Conservation (phyloP, 2,113 vertebrate genomes). For the Poeciliopsis prolifica region DNA sequence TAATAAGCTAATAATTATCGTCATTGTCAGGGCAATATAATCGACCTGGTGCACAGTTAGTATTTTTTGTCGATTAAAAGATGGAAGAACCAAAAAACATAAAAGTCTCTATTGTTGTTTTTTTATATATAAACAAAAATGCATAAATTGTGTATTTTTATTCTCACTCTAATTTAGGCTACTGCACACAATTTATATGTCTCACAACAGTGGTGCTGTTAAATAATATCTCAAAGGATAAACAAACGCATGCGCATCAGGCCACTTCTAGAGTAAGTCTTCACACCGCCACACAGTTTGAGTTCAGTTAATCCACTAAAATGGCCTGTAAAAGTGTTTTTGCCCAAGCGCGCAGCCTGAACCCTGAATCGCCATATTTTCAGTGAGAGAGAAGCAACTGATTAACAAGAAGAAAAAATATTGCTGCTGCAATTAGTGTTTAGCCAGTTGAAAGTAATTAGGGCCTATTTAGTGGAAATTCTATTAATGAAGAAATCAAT, state of each 20-base stretch:
- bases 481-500: conserved; percentile 84
- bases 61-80: too few relatives aligned
- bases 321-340: not conserved
- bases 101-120: too few relatives aligned
- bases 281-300: not conserved
- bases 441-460: conserved; percentile 82
- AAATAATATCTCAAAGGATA: not conserved
- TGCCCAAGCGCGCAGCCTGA: not conserved
- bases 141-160: too few relatives aligned
- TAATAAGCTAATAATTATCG: too few relatives aligned
- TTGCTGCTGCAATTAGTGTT: conserved; percentile 69
- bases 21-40: too few relatives aligned
- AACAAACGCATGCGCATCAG: not conserved
- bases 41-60: too few relatives aligned
- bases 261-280: too few relatives aligned
- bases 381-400: conserved; percentile 57
- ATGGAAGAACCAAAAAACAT: too few relatives aligned
- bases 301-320: not conserved
- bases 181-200: not conserved
- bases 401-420: conserved; percentile 60
- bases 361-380: conserved; percentile 36
- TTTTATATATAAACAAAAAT: too few relatives aligned
- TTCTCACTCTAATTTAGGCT: too few relatives aligned
- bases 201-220: not conserved
- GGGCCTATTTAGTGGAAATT: conserved; percentile 81